Percentiles rank a stretch among this genome's conserved stretches.
Conservation (phyloP, 1,140 invertebrate species). For the Cydia pomonella region DNA sequence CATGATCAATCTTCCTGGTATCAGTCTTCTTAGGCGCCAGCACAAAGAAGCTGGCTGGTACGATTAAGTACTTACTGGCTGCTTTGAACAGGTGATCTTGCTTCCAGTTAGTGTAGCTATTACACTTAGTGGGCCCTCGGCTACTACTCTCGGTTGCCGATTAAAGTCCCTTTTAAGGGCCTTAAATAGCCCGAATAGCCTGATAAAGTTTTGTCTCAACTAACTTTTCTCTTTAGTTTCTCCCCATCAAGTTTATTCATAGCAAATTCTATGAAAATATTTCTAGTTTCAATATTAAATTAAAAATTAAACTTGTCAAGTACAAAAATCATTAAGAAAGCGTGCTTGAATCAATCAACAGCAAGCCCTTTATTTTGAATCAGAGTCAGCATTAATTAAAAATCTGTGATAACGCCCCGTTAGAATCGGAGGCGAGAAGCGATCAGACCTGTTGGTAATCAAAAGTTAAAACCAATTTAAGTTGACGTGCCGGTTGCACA, state of each 20-base stretch:
- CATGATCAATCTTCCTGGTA: neutral
- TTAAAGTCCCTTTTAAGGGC: neutral
- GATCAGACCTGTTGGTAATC: constrained; percentile 52
- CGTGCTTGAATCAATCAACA: constrained; percentile 20
- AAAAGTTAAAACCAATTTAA: constrained; percentile 65
- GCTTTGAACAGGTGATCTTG: neutral
- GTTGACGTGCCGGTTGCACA: constrained; percentile 41
- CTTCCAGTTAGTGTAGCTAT: neutral
- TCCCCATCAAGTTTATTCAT: neutral
- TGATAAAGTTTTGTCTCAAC: neutral
- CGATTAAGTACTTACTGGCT: neutral
- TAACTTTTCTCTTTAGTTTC: neutral
- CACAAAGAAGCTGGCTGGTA: neutral
- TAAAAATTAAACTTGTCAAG: neutral
- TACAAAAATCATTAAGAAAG: neutral
- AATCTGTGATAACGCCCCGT: constrained; percentile 42
- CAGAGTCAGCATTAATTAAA: constrained; percentile 48
- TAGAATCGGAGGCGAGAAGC: constrained; percentile 37
- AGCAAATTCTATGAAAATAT: neutral
- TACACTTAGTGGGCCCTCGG: neutral
- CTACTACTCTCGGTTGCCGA: neutral
- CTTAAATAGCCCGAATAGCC: neutral
- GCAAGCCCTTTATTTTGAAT: constrained; percentile 30
- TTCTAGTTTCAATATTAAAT: neutral
- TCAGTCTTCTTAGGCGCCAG: neutral